Conservation (phyloP, 2,797 vertebrate genomes). For the Tenualosa thibaudeaui region DNA sequence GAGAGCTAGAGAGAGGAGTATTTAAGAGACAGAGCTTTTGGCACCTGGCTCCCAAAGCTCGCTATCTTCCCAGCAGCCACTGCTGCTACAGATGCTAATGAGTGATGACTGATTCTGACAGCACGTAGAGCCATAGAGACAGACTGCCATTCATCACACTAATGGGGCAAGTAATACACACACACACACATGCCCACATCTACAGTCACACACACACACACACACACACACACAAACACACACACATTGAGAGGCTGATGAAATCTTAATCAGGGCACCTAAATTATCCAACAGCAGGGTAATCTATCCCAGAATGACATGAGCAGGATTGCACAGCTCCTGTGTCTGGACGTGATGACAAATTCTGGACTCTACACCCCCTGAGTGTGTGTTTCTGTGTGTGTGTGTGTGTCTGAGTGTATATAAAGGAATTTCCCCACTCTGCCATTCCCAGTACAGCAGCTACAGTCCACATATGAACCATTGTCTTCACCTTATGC, state of each 20-base stretch:
- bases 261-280: slow-evolving; percentile 51
- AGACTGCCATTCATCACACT: slow-evolving; percentile 47
- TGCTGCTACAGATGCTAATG: slow-evolving; percentile 5
- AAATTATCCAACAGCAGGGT: slow-evolving; percentile 46
- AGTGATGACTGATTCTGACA: slow-evolving; percentile 45
- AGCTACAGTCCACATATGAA: too few relatives aligned
- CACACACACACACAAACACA: neutral
- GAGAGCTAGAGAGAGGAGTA: neutral
- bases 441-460: too few relatives aligned
- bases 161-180: slow-evolving; percentile 23
- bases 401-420: slow-evolving; percentile 26
- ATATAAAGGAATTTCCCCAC: too few relatives aligned
- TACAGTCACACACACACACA: neutral
- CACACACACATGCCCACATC: too few relatives aligned
- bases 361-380: neutral
- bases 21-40: neutral
- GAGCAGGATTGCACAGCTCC: neutral
- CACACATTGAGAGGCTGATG: slow-evolving; percentile 42
- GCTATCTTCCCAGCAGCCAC: neutral
- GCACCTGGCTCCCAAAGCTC: neutral
- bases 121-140: slow-evolving; percentile 42
- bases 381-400: too few relatives aligned
- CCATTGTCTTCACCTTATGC: too few relatives aligned
- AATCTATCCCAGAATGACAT: slow-evolving; percentile 34
- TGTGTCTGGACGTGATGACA: neutral